A percentile compares a stretch with the other conserved stretches of the same genome.
Conservation (phyloP, 35 echinoderm and acorn worm species). For the Heliocidaris tuberculata region DNA sequence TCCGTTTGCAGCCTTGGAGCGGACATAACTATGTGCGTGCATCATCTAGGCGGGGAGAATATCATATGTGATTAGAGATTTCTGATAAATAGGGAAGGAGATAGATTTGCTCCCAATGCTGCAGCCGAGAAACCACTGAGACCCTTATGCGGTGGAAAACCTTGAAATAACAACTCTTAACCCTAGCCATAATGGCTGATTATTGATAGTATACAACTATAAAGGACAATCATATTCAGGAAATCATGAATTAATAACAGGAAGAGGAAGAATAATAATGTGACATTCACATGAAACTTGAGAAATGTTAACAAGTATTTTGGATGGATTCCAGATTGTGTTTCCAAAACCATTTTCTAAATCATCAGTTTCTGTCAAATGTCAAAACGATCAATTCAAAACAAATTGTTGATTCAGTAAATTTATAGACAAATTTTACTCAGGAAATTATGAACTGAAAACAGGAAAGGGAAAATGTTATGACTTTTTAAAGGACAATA, state of each 20-base stretch:
- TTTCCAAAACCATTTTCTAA: background rate
- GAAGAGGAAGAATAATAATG: background rate
- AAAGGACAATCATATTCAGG: background rate
- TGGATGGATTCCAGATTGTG: background rate
- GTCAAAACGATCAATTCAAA: background rate
- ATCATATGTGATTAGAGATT: constrained; percentile 13
- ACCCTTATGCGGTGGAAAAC: background rate
- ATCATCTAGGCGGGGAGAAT: constrained; percentile 54
- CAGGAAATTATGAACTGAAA: too few species aligned
- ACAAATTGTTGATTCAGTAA: too few species aligned
- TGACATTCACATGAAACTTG: background rate
- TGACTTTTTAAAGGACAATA: background rate
- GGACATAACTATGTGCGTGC: constrained; percentile 64
- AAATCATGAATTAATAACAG: background rate
- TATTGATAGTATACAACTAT: background rate
- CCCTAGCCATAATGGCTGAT: background rate
- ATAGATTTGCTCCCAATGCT: background rate
- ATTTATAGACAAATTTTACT: too few species aligned
- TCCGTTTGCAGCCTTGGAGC: constrained; percentile 59
- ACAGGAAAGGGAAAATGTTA: background rate
- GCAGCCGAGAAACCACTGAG: background rate
- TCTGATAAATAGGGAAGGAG: background rate
- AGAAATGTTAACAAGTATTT: background rate
- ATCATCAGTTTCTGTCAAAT: background rate
- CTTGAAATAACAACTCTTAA: background rate